phyloP scores from a whole-genome alignment of 2,797 vertebrate species.

The Gallinago stenura region DNA sequence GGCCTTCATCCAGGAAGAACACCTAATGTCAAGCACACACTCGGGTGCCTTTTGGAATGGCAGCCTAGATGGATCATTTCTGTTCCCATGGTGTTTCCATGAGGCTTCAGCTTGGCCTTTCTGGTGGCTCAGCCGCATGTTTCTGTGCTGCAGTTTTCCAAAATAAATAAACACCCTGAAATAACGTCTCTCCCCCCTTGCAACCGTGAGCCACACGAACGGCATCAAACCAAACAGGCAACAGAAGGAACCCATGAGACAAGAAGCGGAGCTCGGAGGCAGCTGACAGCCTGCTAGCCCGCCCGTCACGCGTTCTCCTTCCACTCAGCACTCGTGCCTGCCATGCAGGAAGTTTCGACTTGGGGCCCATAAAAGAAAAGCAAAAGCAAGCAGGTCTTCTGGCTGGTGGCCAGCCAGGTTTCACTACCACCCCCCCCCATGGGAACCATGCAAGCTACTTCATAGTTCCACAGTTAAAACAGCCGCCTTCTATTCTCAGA shows the following conservation, averaged over 20 bases:
- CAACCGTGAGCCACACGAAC: not conserved
- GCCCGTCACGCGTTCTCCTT: not conserved
- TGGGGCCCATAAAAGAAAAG: not conserved
- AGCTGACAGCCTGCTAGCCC: not conserved
- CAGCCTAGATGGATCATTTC: not conserved
- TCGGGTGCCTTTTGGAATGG: not conserved
- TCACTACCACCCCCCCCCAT: not conserved
- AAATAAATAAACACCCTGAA: not conserved
- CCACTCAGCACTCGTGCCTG: not conserved
- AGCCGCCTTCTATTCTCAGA: slow-evolving; percentile 26
- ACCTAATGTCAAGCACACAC: not conserved
- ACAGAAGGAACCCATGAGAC: not conserved
- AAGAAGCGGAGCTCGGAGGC: not conserved
- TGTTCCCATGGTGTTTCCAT: not conserved
- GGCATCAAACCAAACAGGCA: not conserved
- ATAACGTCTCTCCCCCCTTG: not conserved
- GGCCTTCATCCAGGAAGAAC: not conserved
- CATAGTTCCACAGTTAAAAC: not conserved
- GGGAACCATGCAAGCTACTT: not conserved
- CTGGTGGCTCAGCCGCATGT: fast-evolving
- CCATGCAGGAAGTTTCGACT: not conserved
- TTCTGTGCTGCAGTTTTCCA: not conserved
- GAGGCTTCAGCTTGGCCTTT: not conserved
- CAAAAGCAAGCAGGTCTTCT: not conserved
- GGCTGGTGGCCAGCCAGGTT: slow-evolving; percentile 8